Evolutionary conservation across 30 jellyfish, hydroid and myxozoan species (phyloP).

Genomic region (Sanderia malayensis): DNA sequence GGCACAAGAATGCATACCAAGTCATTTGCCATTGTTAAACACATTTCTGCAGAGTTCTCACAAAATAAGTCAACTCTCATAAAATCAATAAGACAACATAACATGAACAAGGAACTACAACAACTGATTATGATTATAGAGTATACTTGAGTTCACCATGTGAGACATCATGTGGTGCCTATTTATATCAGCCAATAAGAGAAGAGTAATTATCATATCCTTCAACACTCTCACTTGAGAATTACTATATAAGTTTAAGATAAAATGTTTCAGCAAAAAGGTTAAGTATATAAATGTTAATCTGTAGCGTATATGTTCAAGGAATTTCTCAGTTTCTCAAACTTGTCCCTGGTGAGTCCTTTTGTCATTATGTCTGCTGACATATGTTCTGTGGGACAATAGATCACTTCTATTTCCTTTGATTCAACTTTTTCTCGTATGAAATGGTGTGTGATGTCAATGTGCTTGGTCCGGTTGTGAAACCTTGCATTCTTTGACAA

Average conservation of each 20-base stretch:
- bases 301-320: background rate
- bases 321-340: background rate
- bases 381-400: conserved; percentile 5
- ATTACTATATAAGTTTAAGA: background rate
- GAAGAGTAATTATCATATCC: too few species aligned
- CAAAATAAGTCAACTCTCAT: too few species aligned
- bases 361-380: conserved; percentile 17
- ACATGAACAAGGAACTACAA: too few species aligned
- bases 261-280: background rate
- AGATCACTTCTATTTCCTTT: conserved; percentile 13
- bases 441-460: background rate
- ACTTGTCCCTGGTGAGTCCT: background rate
- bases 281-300: background rate
- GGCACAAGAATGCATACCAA: too few species aligned
- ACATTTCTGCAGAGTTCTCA: too few species aligned
- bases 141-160: too few species aligned
- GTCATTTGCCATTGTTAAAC: too few species aligned
- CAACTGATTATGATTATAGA: too few species aligned
- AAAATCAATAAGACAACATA: too few species aligned
- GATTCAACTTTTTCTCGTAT: background rate
- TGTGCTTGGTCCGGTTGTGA: conserved; percentile 3
- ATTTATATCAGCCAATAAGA: too few species aligned
- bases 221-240: background rate
- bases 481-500: background rate
- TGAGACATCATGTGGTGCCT: too few species aligned